Evolutionary conservation across 2,113 vertebrate genomes (phyloP), one percentile per base, ranked within the genome.

Genomic region (Corynorhinus townsendii): DNA sequence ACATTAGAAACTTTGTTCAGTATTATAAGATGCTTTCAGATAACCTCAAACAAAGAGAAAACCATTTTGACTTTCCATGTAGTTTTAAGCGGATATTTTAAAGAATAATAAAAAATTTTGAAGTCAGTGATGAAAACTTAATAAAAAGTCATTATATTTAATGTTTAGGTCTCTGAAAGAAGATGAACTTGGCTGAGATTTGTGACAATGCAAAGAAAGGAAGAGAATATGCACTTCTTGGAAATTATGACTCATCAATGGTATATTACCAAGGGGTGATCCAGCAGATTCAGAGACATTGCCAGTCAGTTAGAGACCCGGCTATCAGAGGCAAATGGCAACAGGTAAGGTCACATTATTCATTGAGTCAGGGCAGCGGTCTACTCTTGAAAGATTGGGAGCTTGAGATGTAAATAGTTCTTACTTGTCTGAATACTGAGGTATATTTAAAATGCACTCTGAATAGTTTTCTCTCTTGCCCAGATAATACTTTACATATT

Each of bases 261-360:
- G 99, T 99, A 0, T 99, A 99, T 97, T 99, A 99, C 97, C 99
- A 99, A 96, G 99, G 99, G 28, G 99, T 99, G 94, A 98, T 99
- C 88, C 99, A 99, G 47, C 99, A 99, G 98, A 99, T 99, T 97
- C 99, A 99, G 85, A 99, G 99, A 93, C 99, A 99, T 83, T 99
- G 99, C 84, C 99, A 99, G 97, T 98, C 98, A 0, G 97, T 99
- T 96, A 98, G 98, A 97, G 99, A 99, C 97, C 99, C 99, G 14
- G 98, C 99, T 33, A 96, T 99, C 68, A 99, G 99, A 97, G 98
- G 98, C 94, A 99, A 98, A 97, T 99, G 99, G 99, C 99, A 99
- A 64, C 99, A 99, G 99, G 99, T 99, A 97, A 96, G 98, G 30
- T 54, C 91, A 84, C 54, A 0, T 62, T 26, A 19, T 43, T 68